Evolutionary conservation across 2,113 vertebrate genomes (phyloP).

Genomic region (Neogale vison): DNA sequence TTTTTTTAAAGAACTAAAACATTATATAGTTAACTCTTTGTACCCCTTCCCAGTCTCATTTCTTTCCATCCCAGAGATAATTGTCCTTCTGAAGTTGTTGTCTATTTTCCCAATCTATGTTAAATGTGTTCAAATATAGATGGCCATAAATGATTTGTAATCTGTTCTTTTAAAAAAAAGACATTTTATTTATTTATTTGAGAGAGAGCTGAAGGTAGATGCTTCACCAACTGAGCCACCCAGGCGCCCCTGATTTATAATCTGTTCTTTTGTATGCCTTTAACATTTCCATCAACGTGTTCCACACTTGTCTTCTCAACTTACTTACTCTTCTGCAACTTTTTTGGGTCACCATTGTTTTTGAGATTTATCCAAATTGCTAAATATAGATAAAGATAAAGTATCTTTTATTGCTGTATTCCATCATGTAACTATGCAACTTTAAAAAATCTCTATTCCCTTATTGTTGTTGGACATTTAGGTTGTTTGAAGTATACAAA

Average conservation of each 20-base stretch:
- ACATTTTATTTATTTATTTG: too few relatives aligned
- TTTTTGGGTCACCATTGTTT: conserved; percentile 30
- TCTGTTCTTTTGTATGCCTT: not conserved
- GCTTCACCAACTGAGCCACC: too few relatives aligned
- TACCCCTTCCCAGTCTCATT: not conserved
- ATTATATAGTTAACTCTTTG: not conserved
- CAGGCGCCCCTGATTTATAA: not conserved
- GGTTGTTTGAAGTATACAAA: not conserved
- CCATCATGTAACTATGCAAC: not conserved
- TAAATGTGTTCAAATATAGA: not conserved
- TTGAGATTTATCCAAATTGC: not conserved
- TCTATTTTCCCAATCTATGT: conserved; percentile 12
- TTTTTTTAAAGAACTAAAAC: not conserved
- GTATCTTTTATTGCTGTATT: conserved; percentile 45
- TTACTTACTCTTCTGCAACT: not conserved
- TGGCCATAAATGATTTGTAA: conserved; percentile 28
- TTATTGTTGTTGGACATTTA: not conserved
- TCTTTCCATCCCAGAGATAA: conserved; percentile 2
- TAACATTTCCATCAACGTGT: not conserved
- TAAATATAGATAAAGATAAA: not conserved
- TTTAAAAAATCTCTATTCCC: not conserved
- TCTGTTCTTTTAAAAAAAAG: not conserved
- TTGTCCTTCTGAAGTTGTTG: conserved; percentile 34
- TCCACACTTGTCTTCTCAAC: not conserved
- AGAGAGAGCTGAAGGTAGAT: too few relatives aligned